Evolutionary conservation across 2,797 vertebrate species (phyloP).

Genomic region (Hemibagrus guttatus): DNA sequence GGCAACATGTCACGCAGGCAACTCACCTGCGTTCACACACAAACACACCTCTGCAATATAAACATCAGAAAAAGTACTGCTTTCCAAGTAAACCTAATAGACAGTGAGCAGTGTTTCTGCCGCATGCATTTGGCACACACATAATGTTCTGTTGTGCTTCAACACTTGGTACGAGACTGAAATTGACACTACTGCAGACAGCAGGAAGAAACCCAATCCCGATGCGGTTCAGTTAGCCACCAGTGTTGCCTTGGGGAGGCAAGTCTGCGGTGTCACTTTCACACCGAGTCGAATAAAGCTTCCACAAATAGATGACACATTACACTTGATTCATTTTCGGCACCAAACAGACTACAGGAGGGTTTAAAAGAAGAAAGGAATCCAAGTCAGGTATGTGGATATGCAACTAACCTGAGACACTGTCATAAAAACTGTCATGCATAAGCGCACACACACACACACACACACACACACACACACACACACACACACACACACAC

Average conservation of each 20-base stretch:
- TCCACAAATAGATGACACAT: slow-evolving; percentile 60
- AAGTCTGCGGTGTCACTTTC: background rate
- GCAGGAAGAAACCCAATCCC: slow-evolving; percentile 58
- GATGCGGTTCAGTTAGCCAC: slow-evolving; percentile 46
- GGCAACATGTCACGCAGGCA: slow-evolving; percentile 38
- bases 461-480: background rate
- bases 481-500: background rate
- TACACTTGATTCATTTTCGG: slow-evolving; percentile 33
- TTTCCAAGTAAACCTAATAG: slow-evolving; percentile 8
- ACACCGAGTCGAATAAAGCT: slow-evolving; percentile 24
- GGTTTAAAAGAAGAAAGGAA: slow-evolving; percentile 49
- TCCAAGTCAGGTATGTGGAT: slow-evolving; percentile 29
- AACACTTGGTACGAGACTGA: background rate
- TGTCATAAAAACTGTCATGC: slow-evolving; percentile 2
- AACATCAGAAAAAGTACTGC: slow-evolving; percentile 30
- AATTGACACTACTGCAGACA: slow-evolving; percentile 32
- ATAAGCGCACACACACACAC: background rate
- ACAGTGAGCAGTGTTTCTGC: background rate
- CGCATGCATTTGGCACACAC: background rate
- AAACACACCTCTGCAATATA: slow-evolving; percentile 11
- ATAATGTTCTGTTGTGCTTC: slow-evolving; percentile 14
- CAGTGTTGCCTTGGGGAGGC: slow-evolving; percentile 16
- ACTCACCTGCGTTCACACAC: slow-evolving; percentile 13
- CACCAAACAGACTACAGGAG: slow-evolving; percentile 27
- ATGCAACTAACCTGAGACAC: slow-evolving; percentile 25